A percentile compares a stretch with the other conserved stretches of the same genome.
Conservation (phyloP, 1,140 invertebrate species). For the Whitmania pigra region DNA sequence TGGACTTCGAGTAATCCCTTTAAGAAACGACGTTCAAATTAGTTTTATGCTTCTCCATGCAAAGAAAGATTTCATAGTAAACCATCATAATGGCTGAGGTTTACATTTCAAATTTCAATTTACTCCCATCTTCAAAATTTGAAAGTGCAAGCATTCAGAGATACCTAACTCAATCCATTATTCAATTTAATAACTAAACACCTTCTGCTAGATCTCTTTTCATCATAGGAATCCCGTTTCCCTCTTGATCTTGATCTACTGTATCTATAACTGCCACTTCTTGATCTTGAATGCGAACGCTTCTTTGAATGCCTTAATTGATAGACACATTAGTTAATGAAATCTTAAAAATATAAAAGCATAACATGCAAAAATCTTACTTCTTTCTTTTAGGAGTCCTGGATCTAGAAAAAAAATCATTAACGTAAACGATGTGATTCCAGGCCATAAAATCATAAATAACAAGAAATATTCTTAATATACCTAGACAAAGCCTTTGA, state of each 20-base stretch:
- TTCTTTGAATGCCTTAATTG: conserved; percentile 2
- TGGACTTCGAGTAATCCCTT: conserved; percentile 8
- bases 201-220: neutral
- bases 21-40: neutral
- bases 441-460: neutral
- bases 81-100: too few species aligned
- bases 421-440: neutral
- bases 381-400: conserved; percentile 8
- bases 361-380: neutral
- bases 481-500: conserved; percentile 2
- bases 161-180: too few species aligned
- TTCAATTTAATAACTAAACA: neutral
- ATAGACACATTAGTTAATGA: neutral
- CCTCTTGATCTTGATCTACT: conserved; percentile 8
- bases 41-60: neutral
- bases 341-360: neutral
- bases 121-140: too few species aligned
- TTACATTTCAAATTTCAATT: too few species aligned
- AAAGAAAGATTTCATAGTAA: too few species aligned
- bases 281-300: conserved; percentile 5
- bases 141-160: too few species aligned
- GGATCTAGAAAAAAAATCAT: conserved; percentile 1
- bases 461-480: neutral
- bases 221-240: conserved; percentile 8
- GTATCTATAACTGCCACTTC: conserved; percentile 6